Conservation (phyloP, 1,140 invertebrate genomes). For the Polypedilum pembai region DNA sequence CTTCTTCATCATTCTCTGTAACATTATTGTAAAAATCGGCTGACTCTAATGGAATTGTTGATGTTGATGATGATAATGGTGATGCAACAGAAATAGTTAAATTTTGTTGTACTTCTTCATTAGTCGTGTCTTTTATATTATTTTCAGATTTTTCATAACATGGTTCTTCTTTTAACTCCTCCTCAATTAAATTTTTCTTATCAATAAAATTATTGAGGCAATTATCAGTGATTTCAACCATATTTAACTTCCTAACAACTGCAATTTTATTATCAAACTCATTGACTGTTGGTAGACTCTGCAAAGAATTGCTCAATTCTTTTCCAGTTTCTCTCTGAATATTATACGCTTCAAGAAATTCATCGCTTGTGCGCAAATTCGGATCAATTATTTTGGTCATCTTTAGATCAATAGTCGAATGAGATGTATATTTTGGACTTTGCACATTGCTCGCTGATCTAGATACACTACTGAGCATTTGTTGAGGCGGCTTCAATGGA, state of each 20-base stretch:
- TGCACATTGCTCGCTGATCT: conserved; percentile 30
- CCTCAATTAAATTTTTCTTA: conserved; percentile 34
- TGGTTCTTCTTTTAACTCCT: conserved; percentile 30
- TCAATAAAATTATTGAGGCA: neutral
- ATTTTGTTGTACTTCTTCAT: neutral
- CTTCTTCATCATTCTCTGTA: conserved; percentile 25
- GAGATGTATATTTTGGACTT: conserved; percentile 38
- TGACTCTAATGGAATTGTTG: neutral
- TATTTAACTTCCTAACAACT: conserved; percentile 30
- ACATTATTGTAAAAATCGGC: neutral
- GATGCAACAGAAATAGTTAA: neutral
- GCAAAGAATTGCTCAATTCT: conserved; percentile 9
- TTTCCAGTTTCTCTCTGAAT: neutral
- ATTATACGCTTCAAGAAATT: conserved; percentile 3
- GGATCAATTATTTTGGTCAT: conserved; percentile 33
- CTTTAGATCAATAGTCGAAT: conserved; percentile 43
- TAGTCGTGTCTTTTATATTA: neutral
- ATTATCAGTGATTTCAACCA: conserved; percentile 32
- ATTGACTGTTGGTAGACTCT: conserved; percentile 14
- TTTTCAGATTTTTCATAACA: conserved; percentile 19
- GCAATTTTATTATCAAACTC: conserved; percentile 25
- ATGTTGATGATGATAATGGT: neutral
- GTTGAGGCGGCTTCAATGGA: conserved; percentile 29
- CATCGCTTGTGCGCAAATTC: neutral
- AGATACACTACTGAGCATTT: conserved; percentile 32